Percentiles rank a stretch among this genome's conserved stretches.
Conservation (phyloP, 2,113 vertebrate species). For the Scomber scombrus region DNA sequence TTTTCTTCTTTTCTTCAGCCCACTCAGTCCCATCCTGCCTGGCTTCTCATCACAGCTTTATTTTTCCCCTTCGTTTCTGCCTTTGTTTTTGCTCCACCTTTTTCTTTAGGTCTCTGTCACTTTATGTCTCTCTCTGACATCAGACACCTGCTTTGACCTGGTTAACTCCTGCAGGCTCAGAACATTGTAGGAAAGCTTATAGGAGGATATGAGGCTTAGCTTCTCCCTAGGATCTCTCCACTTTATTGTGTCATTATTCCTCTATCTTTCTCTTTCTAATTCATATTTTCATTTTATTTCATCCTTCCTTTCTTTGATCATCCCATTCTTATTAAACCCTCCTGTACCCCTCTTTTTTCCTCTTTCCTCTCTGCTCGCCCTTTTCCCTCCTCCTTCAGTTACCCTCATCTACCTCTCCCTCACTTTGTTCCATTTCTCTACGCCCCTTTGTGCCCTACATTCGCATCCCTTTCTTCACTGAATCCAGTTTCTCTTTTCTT, state of each 20-base stretch:
- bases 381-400: constrained; percentile 49
- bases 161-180: constrained; percentile 67
- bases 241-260: constrained; percentile 33
- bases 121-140: constrained; percentile 56
- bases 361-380: constrained; percentile 1
- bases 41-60: constrained; percentile 10
- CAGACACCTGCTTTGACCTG: constrained; percentile 74
- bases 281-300: background rate
- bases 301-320: background rate
- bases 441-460: constrained; percentile 76
- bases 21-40: background rate
- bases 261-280: constrained; percentile 1
- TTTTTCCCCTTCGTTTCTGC: constrained; percentile 9
- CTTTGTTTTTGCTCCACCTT: constrained; percentile 26
- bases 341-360: background rate
- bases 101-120: constrained; percentile 54
- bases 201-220: constrained; percentile 64
- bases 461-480: constrained; percentile 51
- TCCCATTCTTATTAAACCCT: constrained; percentile 9
- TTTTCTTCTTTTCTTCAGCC: background rate
- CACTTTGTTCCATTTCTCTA: constrained; percentile 71
- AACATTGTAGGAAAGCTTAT: constrained; percentile 62
- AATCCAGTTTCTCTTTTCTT: constrained; percentile 46
- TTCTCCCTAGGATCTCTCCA: constrained; percentile 49
- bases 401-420: constrained; percentile 59